phyloP scores from a whole-genome alignment of 2,113 vertebrate genomes.

The Pelvicachromis taeniatus region DNA sequence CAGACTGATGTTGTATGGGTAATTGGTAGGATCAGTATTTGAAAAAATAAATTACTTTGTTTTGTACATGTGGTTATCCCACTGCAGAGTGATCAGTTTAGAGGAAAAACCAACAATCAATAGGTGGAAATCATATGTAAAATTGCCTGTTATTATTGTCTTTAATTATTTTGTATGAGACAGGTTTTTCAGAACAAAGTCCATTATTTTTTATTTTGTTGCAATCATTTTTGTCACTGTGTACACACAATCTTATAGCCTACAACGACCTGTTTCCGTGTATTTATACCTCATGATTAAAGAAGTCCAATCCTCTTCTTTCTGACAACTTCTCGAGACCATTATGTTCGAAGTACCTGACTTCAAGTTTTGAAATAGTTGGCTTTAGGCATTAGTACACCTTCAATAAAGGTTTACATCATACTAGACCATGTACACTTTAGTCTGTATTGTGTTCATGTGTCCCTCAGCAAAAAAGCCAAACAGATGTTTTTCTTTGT shows the following conservation, averaged over 20 bases:
- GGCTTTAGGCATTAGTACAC: background rate
- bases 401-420: background rate
- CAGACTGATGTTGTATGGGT: background rate
- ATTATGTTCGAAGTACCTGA: background rate
- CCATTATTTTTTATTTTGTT: background rate
- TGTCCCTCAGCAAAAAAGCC: background rate
- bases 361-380: background rate
- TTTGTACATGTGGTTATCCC: background rate
- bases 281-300: background rate
- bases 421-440: background rate
- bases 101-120: fast-evolving
- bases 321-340: background rate
- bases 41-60: background rate
- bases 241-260: background rate
- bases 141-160: background rate
- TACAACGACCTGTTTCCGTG: background rate
- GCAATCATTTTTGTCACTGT: background rate
- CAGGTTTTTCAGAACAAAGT: background rate
- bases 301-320: background rate
- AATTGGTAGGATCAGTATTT: background rate
- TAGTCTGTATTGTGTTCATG: background rate
- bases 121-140: background rate
- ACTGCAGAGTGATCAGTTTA: background rate
- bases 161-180: background rate
- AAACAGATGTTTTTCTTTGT: background rate